phyloP scores from a whole-genome alignment of 1,140 invertebrate species.

The Bombus superbus region DNA sequence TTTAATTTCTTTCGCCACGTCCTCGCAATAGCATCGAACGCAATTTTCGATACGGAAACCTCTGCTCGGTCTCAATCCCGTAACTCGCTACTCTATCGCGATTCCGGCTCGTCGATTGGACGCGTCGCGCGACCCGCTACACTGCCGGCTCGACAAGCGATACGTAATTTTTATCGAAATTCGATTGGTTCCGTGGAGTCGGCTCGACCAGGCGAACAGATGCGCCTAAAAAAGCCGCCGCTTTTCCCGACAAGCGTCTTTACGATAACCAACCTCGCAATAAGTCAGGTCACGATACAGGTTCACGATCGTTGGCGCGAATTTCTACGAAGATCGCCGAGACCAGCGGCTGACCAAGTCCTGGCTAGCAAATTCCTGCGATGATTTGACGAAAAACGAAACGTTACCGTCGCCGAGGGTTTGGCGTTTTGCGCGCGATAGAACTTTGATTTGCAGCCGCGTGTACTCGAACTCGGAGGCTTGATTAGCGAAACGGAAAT shows the following conservation, averaged over 20 bases:
- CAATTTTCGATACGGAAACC: neutral
- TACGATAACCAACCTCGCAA: neutral
- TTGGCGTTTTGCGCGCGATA: neutral
- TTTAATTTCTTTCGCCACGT: constrained; percentile 7
- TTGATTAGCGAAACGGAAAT: neutral
- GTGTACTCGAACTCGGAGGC: neutral
- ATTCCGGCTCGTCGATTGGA: constrained; percentile 13
- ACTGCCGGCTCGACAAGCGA: neutral
- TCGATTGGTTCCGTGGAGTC: neutral
- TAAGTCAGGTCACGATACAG: neutral
- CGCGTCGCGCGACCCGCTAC: neutral
- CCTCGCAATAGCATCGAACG: neutral
- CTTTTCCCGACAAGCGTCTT: neutral
- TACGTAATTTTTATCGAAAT: constrained; percentile 30
- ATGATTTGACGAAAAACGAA: neutral
- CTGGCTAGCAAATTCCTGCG: too few species aligned
- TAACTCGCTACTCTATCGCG: constrained; percentile 4
- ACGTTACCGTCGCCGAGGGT: neutral
- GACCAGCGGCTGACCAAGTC: too few species aligned
- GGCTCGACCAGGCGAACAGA: neutral
- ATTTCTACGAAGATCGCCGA: neutral
- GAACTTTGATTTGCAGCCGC: neutral
- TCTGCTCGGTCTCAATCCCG: neutral
- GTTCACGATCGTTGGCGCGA: neutral
- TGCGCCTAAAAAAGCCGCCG: neutral